Conservation (phyloP, 2,113 vertebrate genomes). For the Chamaetylas fuelleborni region DNA sequence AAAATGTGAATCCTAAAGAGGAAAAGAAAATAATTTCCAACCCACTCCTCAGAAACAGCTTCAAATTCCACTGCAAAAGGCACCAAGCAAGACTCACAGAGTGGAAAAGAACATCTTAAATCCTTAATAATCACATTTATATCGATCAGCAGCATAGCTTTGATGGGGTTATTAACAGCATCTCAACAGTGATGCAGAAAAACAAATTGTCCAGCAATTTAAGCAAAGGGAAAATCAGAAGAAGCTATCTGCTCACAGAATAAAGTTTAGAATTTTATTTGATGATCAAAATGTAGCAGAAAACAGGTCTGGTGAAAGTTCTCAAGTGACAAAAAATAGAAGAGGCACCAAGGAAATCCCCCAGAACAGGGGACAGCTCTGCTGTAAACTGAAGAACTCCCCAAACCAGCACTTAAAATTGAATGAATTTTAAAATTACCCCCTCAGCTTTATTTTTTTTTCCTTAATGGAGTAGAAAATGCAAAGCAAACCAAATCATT, state of each 20-base stretch:
- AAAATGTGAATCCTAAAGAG: background rate
- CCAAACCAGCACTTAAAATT: background rate
- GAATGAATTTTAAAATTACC: rapidly evolving
- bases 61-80: background rate
- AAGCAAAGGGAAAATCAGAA: background rate
- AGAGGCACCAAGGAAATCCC: background rate
- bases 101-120: background rate
- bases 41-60: too few species aligned
- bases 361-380: background rate
- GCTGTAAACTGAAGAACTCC: background rate
- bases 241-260: background rate
- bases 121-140: background rate
- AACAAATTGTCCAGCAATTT: background rate
- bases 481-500: background rate
- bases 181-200: background rate
- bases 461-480: background rate
- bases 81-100: background rate
- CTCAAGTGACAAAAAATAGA: background rate
- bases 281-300: background rate
- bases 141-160: background rate
- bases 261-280: background rate
- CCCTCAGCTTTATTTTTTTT: background rate
- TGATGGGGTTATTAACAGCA: background rate
- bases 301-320: background rate
- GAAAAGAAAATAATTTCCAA: background rate